Evolutionary conservation across 2,113 vertebrate genomes (phyloP).

Genomic region (Pontoporia blainvillei): DNA sequence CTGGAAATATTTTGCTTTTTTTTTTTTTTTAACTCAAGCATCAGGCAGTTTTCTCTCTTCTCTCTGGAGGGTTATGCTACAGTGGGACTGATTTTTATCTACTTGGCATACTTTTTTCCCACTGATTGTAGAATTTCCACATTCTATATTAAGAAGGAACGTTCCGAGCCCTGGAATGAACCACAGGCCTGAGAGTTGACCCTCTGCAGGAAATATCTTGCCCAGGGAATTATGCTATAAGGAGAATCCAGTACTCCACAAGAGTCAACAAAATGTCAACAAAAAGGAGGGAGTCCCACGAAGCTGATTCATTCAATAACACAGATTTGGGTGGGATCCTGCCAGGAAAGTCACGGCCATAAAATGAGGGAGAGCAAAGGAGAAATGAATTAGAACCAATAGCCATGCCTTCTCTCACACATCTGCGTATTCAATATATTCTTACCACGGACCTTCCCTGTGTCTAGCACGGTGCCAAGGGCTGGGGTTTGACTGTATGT

Average conservation of each 20-base stretch:
- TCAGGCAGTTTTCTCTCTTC: slow-evolving; percentile 78
- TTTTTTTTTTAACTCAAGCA: slow-evolving; percentile 70
- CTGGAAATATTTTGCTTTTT: slow-evolving; percentile 81
- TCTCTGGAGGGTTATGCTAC: slow-evolving; percentile 81
- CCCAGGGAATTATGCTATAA: neutral
- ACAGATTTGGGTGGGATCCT: neutral
- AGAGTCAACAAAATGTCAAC: neutral
- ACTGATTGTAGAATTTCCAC: slow-evolving; percentile 80
- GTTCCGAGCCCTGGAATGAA: slow-evolving; percentile 70
- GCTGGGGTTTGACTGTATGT: neutral
- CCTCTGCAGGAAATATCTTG: slow-evolving; percentile 27
- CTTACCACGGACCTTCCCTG: neutral
- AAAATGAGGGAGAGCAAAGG: neutral
- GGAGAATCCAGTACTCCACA: neutral
- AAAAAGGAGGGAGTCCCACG: neutral
- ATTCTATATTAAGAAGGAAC: slow-evolving; percentile 80
- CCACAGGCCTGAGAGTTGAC: slow-evolving; percentile 54
- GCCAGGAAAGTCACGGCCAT: neutral
- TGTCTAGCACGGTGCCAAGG: neutral
- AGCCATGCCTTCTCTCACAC: neutral
- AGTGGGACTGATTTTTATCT: slow-evolving; percentile 82
- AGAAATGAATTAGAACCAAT: neutral
- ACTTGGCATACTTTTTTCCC: slow-evolving; percentile 79
- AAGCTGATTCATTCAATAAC: neutral
- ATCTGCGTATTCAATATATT: neutral